Evolutionary conservation across 2,113 vertebrate genomes (phyloP), one percentile per base, ranked within the genome.

Genomic region (Illadopsis cleaveri): DNA sequence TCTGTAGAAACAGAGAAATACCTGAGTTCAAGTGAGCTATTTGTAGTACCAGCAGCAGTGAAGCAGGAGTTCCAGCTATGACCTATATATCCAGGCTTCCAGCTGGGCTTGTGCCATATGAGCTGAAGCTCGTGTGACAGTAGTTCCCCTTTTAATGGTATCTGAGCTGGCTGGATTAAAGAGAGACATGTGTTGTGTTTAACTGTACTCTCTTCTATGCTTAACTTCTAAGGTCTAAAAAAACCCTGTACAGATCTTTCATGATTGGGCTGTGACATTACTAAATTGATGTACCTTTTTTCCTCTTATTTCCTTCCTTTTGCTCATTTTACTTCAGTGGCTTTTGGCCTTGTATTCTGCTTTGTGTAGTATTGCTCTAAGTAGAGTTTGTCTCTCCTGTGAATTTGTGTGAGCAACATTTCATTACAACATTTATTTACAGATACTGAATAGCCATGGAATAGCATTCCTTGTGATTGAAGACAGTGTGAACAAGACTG

Each of bases 1-100:
- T 77, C 44, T 86, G 19, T 38, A 45, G n/a, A 53, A 37, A 54
- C 38, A 33, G 50, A 90, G 85, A 35, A 82, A 9, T 37, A 53
- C 23, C 38, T 65, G 54, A 40, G 37, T 69, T 56, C 37, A n/a
- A 53, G 31, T 50, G 54, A 65, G 25, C 35, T 65, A 30, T 45
- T 56, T 89, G 30, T 68, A 53, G 50, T 65, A 44, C 16, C 38
- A 65, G n/a, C 65, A 91, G 83, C 62, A 68, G 61, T 18, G 51
- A 83, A 91, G 61, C 69, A 90, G 91, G 50, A 82, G 79, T 66
- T 94, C 27, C 57, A 79, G 61, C 79, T 38, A 9, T 82, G 62
- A 60, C 61, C 51, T 90, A 10, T 42, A 50, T 58, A 75, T 54
- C 15, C 58, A 73, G 69, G 50, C 40, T 81, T 77, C 58, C 73